Evolutionary conservation across 2,113 vertebrate species (phyloP).

Genomic region (Salminus brasiliensis): DNA sequence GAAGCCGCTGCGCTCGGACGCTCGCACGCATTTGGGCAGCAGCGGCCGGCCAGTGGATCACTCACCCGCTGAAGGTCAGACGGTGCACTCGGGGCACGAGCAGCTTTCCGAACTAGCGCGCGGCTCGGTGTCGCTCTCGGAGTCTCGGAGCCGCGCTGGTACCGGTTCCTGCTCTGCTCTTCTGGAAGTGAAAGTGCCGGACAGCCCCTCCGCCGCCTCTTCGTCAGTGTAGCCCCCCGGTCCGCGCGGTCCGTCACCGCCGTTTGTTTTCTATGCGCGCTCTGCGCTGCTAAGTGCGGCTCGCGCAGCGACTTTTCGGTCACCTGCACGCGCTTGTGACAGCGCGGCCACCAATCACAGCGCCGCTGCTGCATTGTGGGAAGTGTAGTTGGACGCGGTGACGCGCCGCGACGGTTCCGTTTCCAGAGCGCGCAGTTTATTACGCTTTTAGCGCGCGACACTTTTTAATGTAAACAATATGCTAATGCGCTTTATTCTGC

Average conservation of each 20-base stretch:
- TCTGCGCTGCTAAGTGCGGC: slow-evolving; percentile 67
- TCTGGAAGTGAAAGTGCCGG: slow-evolving; percentile 33
- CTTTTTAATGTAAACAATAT: no score
- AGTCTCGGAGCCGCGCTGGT: slow-evolving; percentile 26
- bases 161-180: background rate
- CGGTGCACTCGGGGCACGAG: slow-evolving; percentile 64
- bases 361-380: slow-evolving; percentile 54
- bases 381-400: slow-evolving; percentile 60
- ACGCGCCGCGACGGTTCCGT: no score
- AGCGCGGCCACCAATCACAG: slow-evolving; percentile 67
- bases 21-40: slow-evolving; percentile 25
- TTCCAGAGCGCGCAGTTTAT: no score
- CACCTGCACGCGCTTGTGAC: slow-evolving; percentile 72
- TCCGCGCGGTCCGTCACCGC: slow-evolving; percentile 16
- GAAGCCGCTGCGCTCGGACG: background rate
- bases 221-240: slow-evolving; percentile 25
- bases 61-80: slow-evolving; percentile 85
- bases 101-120: slow-evolving; percentile 57
- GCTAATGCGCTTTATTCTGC: no score
- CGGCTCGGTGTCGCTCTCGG: slow-evolving; percentile 43
- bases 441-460: no score
- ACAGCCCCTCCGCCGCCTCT: slow-evolving; percentile 43
- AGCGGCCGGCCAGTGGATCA: slow-evolving; percentile 46
- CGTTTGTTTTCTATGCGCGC: slow-evolving; percentile 71
- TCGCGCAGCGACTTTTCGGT: slow-evolving; percentile 61